A percentile compares a stretch with the other conserved stretches of the same genome.
These are phyloP conservation scores for Augochlorella aurata DNA, from an alignment of 2,888 invertebrate genomes.

Conservation along the genomic window DNA sequence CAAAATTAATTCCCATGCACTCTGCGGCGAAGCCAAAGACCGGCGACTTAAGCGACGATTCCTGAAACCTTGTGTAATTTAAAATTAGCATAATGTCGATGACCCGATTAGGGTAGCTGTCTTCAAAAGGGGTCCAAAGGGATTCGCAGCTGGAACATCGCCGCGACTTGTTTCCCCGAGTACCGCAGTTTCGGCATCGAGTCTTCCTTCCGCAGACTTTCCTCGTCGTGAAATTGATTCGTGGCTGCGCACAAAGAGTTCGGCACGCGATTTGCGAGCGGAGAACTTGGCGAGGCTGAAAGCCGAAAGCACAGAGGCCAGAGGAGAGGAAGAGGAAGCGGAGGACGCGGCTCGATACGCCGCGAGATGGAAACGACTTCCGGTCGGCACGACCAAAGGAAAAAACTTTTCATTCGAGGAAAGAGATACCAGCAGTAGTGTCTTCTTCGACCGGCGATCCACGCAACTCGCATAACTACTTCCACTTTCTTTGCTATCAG, in stretches of 20 bases:
- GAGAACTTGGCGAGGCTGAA: neutral
- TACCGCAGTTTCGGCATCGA: neutral
- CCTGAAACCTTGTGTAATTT: neutral
- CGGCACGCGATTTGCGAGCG: conserved; percentile 26
- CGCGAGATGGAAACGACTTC: conserved; percentile 36
- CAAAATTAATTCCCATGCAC: neutral
- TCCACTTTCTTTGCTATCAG: conserved; percentile 2
- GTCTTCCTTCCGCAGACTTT: conserved; percentile 7
- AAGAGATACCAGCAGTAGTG: neutral
- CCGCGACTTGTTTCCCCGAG: conserved; percentile 4
- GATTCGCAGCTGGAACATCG: conserved; percentile 4
- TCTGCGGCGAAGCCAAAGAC: neutral
- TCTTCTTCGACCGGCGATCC: neutral
- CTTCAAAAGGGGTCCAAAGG: conserved; percentile 24
- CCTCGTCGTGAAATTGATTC: conserved; percentile 42
- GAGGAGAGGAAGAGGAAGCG: neutral
- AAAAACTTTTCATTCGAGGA: neutral
- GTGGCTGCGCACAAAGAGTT: conserved; percentile 30
- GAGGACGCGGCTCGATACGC: neutral
- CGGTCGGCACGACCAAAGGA: neutral
- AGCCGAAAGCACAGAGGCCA: neutral
- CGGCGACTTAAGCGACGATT: neutral
- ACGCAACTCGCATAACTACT: conserved; percentile 18
- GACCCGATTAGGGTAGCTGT: conserved; percentile 21
- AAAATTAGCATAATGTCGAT: conserved; percentile 8